Evolutionary conservation across 2,113 vertebrate genomes (phyloP), one percentile per base, ranked within the genome.

Genomic region (Alexandromys fortis): DNA sequence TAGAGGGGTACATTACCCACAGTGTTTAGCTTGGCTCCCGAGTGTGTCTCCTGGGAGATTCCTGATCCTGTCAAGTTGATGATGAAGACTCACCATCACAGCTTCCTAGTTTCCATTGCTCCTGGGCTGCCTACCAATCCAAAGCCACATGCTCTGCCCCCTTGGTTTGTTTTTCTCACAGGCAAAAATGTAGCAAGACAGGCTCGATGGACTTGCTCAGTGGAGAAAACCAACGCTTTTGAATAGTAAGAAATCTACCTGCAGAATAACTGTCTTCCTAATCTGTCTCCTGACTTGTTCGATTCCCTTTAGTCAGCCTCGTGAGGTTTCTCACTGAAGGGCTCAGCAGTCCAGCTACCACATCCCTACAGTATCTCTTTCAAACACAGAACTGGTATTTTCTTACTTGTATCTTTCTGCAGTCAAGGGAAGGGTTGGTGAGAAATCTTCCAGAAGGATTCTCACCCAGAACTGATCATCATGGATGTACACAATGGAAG

Each of bases 391-490:
- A 22, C 1, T 35, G 33, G 52, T 61, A 21, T 38, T 58, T 47
- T 42, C 33, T 77, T 65, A 5, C 33, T 55, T 67, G 3, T n/a
- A 5, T 72, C 4, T 28, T 73, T 92, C 47, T 86, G 28, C 8
- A 77, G 0, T 83, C 78, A 93, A 92, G 52, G 16, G 76, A 96
- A 94, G n/a, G 13, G 42, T 90, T 86, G 77, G 17, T 65, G 79
- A 65, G 52, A 94, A 93, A 26, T 63, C 68, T 68, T 21, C 63
- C 38, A 81, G 42, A 75, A 94, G 67, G 88, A 89, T 89, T 67
- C 12, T 22, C 7, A n/a, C 75, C 65, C 52, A 72, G 0, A 49
- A n/a, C 35, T 81, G 19, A 13, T 81, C 17, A 61, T 70, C 17
- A 24, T 67, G 38, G 33, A 24, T 7, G 45, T 11, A 28, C 79